A percentile compares a stretch with the other conserved stretches of the same genome.
These are phyloP conservation scores for Watsonalla binaria DNA, from an alignment of 2,888 invertebrate species.

Conservation along the genomic window DNA sequence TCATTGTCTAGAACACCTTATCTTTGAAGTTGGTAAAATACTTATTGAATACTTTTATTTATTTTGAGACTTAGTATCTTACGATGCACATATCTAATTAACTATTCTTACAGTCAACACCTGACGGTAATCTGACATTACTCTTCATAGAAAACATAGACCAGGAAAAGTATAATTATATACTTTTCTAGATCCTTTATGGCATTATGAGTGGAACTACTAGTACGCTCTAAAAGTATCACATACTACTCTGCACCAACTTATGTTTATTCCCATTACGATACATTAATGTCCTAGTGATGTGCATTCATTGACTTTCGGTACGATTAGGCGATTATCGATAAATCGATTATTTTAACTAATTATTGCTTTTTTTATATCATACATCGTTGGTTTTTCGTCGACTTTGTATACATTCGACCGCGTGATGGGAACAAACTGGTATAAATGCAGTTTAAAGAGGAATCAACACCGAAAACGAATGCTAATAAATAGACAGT, in stretches of 20 bases:
- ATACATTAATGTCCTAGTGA: slow-evolving; percentile 16
- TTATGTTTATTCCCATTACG: slow-evolving; percentile 60
- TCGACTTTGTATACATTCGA: slow-evolving; percentile 7
- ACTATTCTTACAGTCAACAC: slow-evolving; percentile 59
- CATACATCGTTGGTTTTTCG: neutral
- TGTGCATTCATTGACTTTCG: slow-evolving; percentile 10
- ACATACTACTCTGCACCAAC: slow-evolving; percentile 66
- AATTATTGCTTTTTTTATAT: neutral
- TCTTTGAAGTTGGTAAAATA: slow-evolving; percentile 73
- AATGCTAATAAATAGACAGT: slow-evolving; percentile 77
- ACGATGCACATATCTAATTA: slow-evolving; percentile 73
- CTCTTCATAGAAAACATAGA: slow-evolving; percentile 33
- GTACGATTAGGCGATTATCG: slow-evolving; percentile 13
- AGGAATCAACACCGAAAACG: slow-evolving; percentile 78
- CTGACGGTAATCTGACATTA: slow-evolving; percentile 58
- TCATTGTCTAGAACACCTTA: slow-evolving; percentile 67
- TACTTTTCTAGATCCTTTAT: slow-evolving; percentile 27
- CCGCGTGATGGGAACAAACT: slow-evolving; percentile 60
- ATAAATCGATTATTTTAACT: slow-evolving; percentile 5
- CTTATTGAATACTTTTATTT: slow-evolving; percentile 71
- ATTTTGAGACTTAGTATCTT: slow-evolving; percentile 69
- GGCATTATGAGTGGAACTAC: slow-evolving; percentile 50
- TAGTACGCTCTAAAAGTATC: slow-evolving; percentile 66
- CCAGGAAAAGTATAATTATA: slow-evolving; percentile 18
- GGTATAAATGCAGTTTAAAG: slow-evolving; percentile 45